A percentile compares a stretch with the other conserved stretches of the same genome.
Conservation (phyloP, 2,888 invertebrate genomes). For the Leptothorax acervorum region DNA sequence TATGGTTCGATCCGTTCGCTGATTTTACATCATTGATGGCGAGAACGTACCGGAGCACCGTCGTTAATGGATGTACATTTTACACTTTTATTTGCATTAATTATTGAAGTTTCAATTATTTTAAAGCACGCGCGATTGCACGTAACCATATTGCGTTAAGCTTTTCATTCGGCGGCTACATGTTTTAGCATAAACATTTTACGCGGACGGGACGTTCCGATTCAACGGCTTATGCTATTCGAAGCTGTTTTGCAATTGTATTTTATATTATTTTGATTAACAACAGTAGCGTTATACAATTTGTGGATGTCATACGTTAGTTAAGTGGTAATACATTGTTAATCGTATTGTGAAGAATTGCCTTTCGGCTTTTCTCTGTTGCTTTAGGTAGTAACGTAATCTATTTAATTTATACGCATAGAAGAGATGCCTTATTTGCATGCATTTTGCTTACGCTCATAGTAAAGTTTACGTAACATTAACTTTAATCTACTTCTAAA, state of each 20-base stretch:
- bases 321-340: constrained; percentile 20
- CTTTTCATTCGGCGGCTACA: constrained; percentile 39
- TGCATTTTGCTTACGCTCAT: not conserved
- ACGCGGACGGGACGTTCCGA: constrained; percentile 28
- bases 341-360: constrained; percentile 21
- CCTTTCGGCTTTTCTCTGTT: not conserved
- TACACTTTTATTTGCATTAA: constrained; percentile 68
- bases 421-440: not conserved
- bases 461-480: not conserved
- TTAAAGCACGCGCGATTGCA: constrained; percentile 45
- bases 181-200: constrained; percentile 54
- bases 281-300: constrained; percentile 20
- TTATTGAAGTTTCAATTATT: constrained; percentile 69
- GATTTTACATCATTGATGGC: constrained; percentile 63
- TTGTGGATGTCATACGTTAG: constrained; percentile 24
- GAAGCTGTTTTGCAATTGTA: constrained; percentile 41
- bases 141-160: constrained; percentile 44
- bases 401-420: not conserved
- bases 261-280: constrained; percentile 39
- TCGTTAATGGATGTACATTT: constrained; percentile 69
- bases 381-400: not conserved
- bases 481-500: not conserved
- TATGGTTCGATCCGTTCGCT: constrained; percentile 39
- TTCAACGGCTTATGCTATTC: constrained; percentile 36
- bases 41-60: constrained; percentile 55